phyloP scores from a whole-genome alignment of 2,113 vertebrate genomes.

The Hemiprocne comata region DNA sequence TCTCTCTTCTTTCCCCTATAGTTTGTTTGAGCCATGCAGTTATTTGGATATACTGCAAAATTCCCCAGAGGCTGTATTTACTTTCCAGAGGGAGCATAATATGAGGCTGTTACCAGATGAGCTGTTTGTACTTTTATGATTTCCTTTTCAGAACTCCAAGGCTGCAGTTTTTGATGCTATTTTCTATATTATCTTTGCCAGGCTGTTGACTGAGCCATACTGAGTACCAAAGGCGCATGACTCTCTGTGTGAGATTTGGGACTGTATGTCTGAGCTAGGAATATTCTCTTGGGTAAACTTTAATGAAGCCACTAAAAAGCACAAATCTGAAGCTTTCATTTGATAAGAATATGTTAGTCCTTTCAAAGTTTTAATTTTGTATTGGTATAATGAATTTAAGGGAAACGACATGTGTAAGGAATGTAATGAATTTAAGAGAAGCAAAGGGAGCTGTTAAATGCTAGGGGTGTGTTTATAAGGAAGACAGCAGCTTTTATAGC shows the following conservation, averaged over 20 bases:
- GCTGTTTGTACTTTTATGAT: background rate
- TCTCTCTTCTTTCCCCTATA: background rate
- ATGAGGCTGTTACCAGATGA: background rate
- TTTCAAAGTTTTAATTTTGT: slow-evolving; percentile 57
- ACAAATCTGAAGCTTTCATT: slow-evolving; percentile 32
- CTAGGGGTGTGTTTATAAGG: background rate
- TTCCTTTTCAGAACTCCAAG: background rate
- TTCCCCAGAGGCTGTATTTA: background rate
- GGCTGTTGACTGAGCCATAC: background rate
- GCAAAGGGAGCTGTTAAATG: background rate
- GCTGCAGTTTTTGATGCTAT: background rate
- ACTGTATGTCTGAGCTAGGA: slow-evolving; percentile 23
- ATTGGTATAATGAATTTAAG: slow-evolving; percentile 26
- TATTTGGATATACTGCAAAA: background rate
- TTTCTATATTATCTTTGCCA: slow-evolving; percentile 40
- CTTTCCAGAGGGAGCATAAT: background rate
- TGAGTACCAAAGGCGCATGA: background rate
- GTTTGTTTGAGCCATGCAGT: background rate
- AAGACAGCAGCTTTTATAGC: background rate
- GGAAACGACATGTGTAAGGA: background rate
- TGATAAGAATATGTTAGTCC: slow-evolving; percentile 11
- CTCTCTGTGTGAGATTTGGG: slow-evolving; percentile 15
- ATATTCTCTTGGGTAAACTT: slow-evolving; percentile 27
- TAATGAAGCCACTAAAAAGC: slow-evolving; percentile 6
- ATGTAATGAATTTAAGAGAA: background rate